phyloP scores from a whole-genome alignment of 2,888 invertebrate species.

The Philereme transversata region DNA sequence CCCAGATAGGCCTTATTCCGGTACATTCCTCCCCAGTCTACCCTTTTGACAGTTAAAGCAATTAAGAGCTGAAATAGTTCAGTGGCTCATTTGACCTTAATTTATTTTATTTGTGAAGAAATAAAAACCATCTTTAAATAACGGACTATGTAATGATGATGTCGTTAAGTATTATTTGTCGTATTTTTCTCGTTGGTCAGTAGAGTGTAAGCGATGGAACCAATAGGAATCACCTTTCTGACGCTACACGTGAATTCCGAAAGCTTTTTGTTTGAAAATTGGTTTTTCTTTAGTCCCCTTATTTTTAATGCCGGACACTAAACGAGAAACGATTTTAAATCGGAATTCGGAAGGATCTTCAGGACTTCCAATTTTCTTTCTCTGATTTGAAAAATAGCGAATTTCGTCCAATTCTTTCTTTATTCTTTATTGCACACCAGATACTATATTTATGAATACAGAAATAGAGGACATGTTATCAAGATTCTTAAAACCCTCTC shows the following conservation, averaged over 20 bases:
- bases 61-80: too few species aligned
- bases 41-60: not conserved
- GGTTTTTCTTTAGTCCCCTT: conserved; percentile 28
- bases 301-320: conserved; percentile 31
- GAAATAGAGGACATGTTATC: not conserved
- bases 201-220: not conserved
- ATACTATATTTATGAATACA: too few species aligned
- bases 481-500: too few species aligned
- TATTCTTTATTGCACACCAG: too few species aligned
- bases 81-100: too few species aligned
- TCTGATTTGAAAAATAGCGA: conserved; percentile 14
- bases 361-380: conserved; percentile 21
- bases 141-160: too few species aligned
- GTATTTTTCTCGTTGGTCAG: too few species aligned
- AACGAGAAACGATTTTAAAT: conserved; percentile 28
- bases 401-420: not conserved
- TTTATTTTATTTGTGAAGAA: too few species aligned
- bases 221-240: conserved; percentile 10
- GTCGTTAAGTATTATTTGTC: too few species aligned
- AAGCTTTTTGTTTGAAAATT: conserved; percentile 32
- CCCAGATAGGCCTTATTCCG: conserved; percentile 21
- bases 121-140: too few species aligned
- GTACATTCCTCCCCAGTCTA: conserved; percentile 1
- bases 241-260: conserved; percentile 19
- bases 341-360: conserved; percentile 21